Evolutionary conservation across 1,140 invertebrate genomes (phyloP), one percentile per base, ranked within the genome.

Genomic region (Lepidurus couesii): DNA sequence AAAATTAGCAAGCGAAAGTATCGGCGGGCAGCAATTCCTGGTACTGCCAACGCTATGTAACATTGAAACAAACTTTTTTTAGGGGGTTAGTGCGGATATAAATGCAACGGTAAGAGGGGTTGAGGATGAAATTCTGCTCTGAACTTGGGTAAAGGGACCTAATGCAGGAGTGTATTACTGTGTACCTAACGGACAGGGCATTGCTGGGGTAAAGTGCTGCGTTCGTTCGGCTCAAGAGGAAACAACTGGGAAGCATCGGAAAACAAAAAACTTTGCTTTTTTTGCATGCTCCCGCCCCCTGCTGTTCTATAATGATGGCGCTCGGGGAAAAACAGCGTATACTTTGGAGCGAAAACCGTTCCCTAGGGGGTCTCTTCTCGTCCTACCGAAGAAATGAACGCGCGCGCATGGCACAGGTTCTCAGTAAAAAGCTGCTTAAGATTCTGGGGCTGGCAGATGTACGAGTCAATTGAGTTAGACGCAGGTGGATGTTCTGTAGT

Each of bases 401-500:
- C 53, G 53, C 53, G 53, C 21, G 53, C 34, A 34, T 65, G 53
- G 53, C 53, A 65, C 53, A 65, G 53, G 53, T 65, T 65, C 53
- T 65, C 53, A 65, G 53, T 65, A 65, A 65, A 65, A 65, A 65
- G 9, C 53, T 65, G 53, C n/a, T 65, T 65, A 65, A 65, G 53
- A 65, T 65, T 21, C 53, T 21, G 53, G 5, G 21, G 53, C 53
- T 65, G 53, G 16, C 53, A 65, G 53, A 65, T 65, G 53, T 65
- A 21, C 53, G 53, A 65, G 53, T 65, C 53, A 65, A 65, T 65
- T 65, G 53, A 65, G 53, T 65, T 65, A 21, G 53, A 16, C 13
- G 53, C 6, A 65, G 53, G 53, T 13, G 21, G 53, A 21, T n/a
- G n/a, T 16, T 65, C 34, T 34, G 34, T 34, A 34, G 34, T 34